Conservation (phyloP, 2,113 vertebrate species). For the Dasyurus viverrinus region DNA sequence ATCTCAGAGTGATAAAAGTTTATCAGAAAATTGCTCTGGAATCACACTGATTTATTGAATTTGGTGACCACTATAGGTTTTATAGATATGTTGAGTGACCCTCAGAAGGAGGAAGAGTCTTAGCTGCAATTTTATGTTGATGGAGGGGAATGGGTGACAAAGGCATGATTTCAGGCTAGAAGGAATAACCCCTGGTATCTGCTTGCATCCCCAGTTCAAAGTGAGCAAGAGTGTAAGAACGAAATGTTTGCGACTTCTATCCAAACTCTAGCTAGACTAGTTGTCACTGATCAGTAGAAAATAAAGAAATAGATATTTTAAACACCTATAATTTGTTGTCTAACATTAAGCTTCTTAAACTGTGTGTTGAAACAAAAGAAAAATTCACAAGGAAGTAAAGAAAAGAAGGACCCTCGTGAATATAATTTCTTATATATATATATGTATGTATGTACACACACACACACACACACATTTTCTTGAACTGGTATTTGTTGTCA, state of each 20-base stretch:
- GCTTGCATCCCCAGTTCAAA: neutral
- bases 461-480: too few species aligned
- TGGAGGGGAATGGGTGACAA: neutral
- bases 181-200: neutral
- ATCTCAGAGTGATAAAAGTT: neutral
- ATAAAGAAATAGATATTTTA: neutral
- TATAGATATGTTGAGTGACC: neutral
- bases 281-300: neutral
- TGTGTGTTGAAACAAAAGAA: too few species aligned
- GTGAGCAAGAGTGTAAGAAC: neutral
- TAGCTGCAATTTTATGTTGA: neutral
- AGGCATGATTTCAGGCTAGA: neutral
- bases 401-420: too few species aligned
- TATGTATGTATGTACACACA: too few species aligned
- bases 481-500: too few species aligned
- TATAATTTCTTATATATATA: too few species aligned
- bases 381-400: too few species aligned
- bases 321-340: neutral
- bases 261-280: neutral
- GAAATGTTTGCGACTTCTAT: neutral
- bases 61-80: neutral
- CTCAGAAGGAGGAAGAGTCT: neutral
- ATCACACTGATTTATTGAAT: neutral
- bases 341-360: too few species aligned
- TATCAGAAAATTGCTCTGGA: neutral